Evolutionary conservation across 2,797 vertebrate genomes (phyloP), one percentile per base, ranked within the genome.

Genomic region (Paratrypauchen microcephalus): DNA sequence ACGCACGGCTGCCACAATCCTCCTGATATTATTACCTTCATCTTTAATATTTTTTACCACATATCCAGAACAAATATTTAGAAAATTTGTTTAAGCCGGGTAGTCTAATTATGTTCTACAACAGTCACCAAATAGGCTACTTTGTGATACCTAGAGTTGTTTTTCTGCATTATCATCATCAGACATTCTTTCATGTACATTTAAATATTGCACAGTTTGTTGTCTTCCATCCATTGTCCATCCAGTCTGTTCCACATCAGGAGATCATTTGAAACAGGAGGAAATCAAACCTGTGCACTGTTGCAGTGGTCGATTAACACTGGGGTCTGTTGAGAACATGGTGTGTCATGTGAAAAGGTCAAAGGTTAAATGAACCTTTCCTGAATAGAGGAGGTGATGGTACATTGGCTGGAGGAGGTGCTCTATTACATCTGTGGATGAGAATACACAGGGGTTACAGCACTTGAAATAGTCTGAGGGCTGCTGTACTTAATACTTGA

Each of bases 401-500:
- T 62, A 36, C 36, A 62, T 48, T 64, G 61, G 24, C 39, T 47
- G 4, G 39, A 24, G 16, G 23, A 26, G 41, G 21, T 45, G 61
- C 23, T 28, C 18, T 64, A 62, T 48, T 28, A 64, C 41, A 48
- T 62, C 39, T n/a, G 6, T 21, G 41, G 45, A 30, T 50, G 45
- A 65, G 45, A 52, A 65, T 52, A 65, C 63, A 50, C 45, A 13
- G 24, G 57, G 69, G 62, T 73, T 81, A 65, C 75, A 74, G 62
- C 63, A 58, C 83, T 83, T 65, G 65, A 74, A 68, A 48, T 61
- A 11, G 71, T 72, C 82, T 82, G 66, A 71, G 81, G 76, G 77
- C 71, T 59, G 74, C 83, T 85, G 78, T 30, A 76, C 76, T 85
- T 76, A 75, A 72, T 80, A 69, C 78, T 78, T 52, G 39, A 75